These are phyloP conservation scores for Leptonema lineaticorne DNA, from an alignment of 1,140 invertebrate species.

Conservation along the genomic window DNA sequence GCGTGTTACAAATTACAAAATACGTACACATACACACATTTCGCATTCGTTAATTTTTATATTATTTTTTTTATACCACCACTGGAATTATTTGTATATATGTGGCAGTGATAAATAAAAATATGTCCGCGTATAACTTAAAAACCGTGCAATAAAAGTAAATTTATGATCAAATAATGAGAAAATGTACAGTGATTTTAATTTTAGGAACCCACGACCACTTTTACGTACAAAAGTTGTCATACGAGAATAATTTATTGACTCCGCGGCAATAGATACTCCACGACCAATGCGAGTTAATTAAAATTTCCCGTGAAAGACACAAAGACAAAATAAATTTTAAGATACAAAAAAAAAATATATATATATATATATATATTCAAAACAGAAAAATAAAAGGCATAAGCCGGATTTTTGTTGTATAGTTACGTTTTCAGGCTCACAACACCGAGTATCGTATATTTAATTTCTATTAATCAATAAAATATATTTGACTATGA, in stretches of 20 bases:
- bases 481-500: too few relatives aligned
- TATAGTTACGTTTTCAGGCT: too few relatives aligned
- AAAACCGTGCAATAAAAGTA: background rate
- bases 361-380: too few relatives aligned
- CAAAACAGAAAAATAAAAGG: too few relatives aligned
- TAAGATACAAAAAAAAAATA: too few relatives aligned
- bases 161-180: constrained; percentile 5
- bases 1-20: too few relatives aligned
- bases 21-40: too few relatives aligned
- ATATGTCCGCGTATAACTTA: background rate
- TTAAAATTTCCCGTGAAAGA: constrained; percentile 11
- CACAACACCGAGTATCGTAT: too few relatives aligned
- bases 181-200: constrained; percentile 12
- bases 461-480: too few relatives aligned
- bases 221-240: constrained; percentile 16
- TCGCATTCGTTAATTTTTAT: constrained; percentile 2
- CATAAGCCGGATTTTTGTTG: too few relatives aligned
- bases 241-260: constrained; percentile 10
- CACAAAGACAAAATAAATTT: too few relatives aligned
- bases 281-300: constrained; percentile 6
- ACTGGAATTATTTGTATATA: background rate
- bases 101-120: background rate
- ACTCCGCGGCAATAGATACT: background rate
- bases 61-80: background rate
- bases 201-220: background rate